Percentiles rank a stretch among this genome's conserved stretches.
Conservation (phyloP, 2,113 vertebrate species). For the Protobothrops mucrosquamatus region DNA sequence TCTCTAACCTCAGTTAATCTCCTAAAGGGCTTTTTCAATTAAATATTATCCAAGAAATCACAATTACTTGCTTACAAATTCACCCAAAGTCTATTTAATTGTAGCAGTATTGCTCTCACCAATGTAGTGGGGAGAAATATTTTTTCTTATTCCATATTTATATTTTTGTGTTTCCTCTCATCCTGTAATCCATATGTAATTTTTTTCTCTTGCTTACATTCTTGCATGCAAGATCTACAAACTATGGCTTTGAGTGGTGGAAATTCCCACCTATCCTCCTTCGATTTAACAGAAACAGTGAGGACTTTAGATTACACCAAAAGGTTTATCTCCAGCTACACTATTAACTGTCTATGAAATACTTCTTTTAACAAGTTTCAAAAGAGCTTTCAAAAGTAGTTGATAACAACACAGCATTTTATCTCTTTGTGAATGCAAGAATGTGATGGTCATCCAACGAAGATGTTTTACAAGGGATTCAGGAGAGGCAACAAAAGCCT, state of each 20-base stretch:
- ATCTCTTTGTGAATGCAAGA: neutral
- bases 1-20: slow-evolving; percentile 3
- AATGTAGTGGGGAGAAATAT: slow-evolving; percentile 33
- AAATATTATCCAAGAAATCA: slow-evolving; percentile 36
- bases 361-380: neutral
- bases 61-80: slow-evolving; percentile 53
- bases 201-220: neutral
- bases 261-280: neutral
- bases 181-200: neutral
- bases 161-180: neutral
- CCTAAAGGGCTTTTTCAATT: slow-evolving; percentile 22
- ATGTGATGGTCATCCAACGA: neutral
- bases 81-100: slow-evolving; percentile 29
- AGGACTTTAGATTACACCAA: neutral
- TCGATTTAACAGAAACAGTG: neutral
- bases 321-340: neutral
- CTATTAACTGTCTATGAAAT: neutral
- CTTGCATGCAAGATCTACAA: neutral
- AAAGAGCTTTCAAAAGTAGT: neutral
- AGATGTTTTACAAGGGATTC: neutral
- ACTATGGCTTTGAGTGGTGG: neutral
- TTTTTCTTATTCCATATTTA: slow-evolving; percentile 9
- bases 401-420: neutral
- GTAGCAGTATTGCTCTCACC: slow-evolving; percentile 20
- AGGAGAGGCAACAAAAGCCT: neutral